Base-by-base conservation (phyloP, 2,113 vertebrate species). In the Sinocyclocheilus anshuiensis region DNA sequence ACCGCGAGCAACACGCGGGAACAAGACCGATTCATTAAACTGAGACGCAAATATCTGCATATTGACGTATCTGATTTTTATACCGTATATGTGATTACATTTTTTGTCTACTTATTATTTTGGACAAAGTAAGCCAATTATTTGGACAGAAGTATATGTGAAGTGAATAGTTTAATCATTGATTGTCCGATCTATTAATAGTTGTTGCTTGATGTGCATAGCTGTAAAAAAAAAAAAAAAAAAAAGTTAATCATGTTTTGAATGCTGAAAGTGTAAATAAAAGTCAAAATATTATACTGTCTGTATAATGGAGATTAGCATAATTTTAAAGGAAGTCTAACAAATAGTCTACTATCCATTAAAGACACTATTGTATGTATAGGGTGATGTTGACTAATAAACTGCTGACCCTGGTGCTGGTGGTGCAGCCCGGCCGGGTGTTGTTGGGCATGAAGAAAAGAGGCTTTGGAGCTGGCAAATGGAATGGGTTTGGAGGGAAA, bases 401-500 rank as follows among this genome's bases (percentile, higher is more conserved):
- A 87, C 94, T 97, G 65, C 95, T 97, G 88, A 99, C 98, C 0
- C 90, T 99, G 18, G 97, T 99, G 11, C 80, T 99, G 90, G 95
- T 99, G 88, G 91, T 99, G 83, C 95, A 96, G 90, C 97, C 97
- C 0, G 90, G 93, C 24, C 94, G 90, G 0, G 90, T 99, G 36
- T 94, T 99, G 39, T 94, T 99, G 89, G 98, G 98, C 63, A 96
- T 98, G 97, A 99, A 99, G 94, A 99, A 99, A 84, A 94, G 97
- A 0, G 97, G 98, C 0, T 99, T 99, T 1, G 97, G 97, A 24
- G 97, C 83, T 0, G 97, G 97, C 29, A 96, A 94, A 15, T 99
- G 98, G 97, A 99, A 99, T 4, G 98, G 97, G 13, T 99, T 99
- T 0, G 98, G 98, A 10, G 98, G 98, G 0, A 99, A 99, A 92